phyloP scores from a whole-genome alignment of 2,113 vertebrate genomes.

The Rissa tridactyla region DNA sequence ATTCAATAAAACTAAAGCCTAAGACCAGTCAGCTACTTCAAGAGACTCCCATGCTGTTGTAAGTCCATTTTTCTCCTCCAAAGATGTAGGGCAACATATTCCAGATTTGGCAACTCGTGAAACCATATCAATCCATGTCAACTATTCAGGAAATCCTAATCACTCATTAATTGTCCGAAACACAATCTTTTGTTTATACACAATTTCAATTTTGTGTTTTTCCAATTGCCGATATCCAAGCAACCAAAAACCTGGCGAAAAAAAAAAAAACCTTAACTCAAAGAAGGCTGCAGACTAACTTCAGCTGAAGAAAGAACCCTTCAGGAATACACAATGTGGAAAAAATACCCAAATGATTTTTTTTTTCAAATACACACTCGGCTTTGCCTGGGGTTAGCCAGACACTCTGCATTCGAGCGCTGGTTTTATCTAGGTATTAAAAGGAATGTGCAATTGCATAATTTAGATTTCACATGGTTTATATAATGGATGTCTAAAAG shows the following conservation, averaged over 20 bases:
- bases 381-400: neutral
- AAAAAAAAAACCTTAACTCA: neutral
- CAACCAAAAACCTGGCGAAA: neutral
- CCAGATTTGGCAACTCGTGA: neutral
- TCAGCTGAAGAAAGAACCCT: neutral
- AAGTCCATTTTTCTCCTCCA: neutral
- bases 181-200: neutral
- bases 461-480: neutral
- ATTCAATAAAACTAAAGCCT: neutral
- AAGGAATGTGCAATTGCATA: neutral
- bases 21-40: neutral
- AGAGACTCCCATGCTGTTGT: accelerated
- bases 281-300: neutral
- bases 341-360: neutral
- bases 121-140: neutral
- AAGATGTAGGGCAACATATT: neutral
- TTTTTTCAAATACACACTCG: neutral
- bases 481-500: neutral
- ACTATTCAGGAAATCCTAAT: neutral
- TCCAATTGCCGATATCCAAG: neutral
- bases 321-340: neutral
- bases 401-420: neutral
- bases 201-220: neutral
- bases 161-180: neutral
- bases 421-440: neutral